phyloP scores from a whole-genome alignment of 1,140 invertebrate genomes.

The Penaeus japonicus region DNA sequence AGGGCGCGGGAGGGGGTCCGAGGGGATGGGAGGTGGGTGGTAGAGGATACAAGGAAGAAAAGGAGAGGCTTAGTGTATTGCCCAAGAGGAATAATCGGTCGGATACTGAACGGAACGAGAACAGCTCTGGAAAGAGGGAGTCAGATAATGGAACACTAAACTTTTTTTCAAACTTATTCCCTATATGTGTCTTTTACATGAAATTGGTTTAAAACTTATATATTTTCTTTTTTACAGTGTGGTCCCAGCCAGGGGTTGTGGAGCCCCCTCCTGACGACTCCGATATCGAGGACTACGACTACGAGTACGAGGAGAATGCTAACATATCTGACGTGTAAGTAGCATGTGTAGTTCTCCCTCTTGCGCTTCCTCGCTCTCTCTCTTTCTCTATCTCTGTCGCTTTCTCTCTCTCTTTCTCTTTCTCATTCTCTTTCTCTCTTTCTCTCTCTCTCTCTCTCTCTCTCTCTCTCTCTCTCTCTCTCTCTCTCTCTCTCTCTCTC shows the following conservation, averaged over 20 bases:
- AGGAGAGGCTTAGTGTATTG: background rate
- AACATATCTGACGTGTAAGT: conserved; percentile 50
- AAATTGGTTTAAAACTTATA: background rate
- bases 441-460: too few species aligned
- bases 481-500: background rate
- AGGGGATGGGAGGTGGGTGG: background rate
- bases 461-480: background rate
- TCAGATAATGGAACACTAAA: too few species aligned
- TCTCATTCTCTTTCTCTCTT: background rate
- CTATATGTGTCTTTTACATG: background rate
- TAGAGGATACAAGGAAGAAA: background rate
- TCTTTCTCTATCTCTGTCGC: background rate
- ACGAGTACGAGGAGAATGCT: conserved; percentile 40
- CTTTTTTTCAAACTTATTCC: background rate
- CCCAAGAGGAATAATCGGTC: background rate
- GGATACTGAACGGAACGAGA: too few species aligned
- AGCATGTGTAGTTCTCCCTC: background rate
- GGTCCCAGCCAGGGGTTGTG: conserved; percentile 48
- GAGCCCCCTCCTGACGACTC: conserved; percentile 46
- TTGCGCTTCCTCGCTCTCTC: background rate
- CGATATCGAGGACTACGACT: conserved; percentile 43
- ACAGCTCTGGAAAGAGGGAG: too few species aligned
- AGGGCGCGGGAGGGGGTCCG: too few species aligned
- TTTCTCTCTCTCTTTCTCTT: background rate
- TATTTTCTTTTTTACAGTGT: conserved; percentile 24